phyloP scores from a whole-genome alignment of 2,888 invertebrate species.

The Antheraea assamensis region DNA sequence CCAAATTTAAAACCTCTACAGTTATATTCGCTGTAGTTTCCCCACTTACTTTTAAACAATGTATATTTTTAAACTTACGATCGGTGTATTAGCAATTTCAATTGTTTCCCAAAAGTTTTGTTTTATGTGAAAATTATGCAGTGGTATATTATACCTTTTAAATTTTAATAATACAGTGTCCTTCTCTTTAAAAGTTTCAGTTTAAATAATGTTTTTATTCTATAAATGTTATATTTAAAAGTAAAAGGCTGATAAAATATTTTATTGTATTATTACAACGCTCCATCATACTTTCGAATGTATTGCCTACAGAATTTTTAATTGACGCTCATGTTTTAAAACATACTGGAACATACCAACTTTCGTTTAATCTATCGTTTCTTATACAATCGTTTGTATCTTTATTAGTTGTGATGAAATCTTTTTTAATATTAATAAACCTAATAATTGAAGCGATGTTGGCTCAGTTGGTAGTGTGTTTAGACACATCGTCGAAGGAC shows the following conservation, averaged over 20 bases:
- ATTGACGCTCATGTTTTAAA: no score
- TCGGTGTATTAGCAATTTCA: conserved; percentile 8
- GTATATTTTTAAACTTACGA: conserved; percentile 13
- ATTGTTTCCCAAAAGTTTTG: conserved; percentile 2
- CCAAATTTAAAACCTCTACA: conserved; percentile 36
- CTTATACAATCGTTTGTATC: no score
- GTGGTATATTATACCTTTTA: not conserved
- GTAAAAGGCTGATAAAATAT: not conserved
- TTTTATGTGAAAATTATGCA: conserved; percentile 8
- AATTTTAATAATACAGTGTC: not conserved
- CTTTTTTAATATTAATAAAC: no score
- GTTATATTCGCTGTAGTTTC: conserved; percentile 27
- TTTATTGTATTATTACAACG: not conserved
- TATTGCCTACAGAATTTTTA: no score
- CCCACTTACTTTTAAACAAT: conserved; percentile 19
- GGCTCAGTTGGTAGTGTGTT: no score
- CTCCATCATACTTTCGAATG: no score
- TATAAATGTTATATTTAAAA: not conserved
- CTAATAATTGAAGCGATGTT: no score
- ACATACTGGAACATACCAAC: no score
- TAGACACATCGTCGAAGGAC: no score
- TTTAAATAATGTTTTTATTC: not conserved
- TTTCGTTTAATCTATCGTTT: no score
- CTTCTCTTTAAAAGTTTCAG: not conserved
- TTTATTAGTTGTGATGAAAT: no score